Evolutionary conservation across 2,888 invertebrate species (phyloP).

Genomic region (Monoplex corrugatus): DNA sequence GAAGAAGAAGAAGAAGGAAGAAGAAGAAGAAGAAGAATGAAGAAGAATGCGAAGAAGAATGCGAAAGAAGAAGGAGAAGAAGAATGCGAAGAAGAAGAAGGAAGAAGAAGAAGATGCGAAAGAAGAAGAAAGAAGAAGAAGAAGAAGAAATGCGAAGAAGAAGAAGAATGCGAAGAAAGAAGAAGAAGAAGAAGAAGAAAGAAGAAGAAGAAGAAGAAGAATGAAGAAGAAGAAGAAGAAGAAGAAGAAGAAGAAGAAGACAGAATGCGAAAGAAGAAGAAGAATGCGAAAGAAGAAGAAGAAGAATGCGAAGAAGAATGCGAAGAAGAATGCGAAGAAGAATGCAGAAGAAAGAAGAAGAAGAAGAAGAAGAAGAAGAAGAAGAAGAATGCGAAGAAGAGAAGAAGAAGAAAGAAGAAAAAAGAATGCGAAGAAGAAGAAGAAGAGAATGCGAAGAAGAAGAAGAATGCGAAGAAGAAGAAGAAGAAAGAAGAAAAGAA

Average conservation of each 20-base stretch:
- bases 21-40: background rate
- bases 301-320: no score
- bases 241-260: background rate
- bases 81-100: background rate
- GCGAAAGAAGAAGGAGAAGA: background rate
- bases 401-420: no score
- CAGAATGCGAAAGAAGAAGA: no score
- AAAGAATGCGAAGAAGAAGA: no score
- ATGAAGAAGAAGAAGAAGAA: background rate
- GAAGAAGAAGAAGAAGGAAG: slow-evolving; percentile 6
- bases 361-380: no score
- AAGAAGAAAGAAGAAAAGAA: no score
- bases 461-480: no score
- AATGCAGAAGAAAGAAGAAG: no score
- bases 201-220: background rate
- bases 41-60: background rate
- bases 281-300: no score
- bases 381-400: no score
- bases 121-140: background rate
- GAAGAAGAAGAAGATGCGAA: slow-evolving; percentile 6
- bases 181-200: background rate
- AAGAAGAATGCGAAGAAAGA: background rate
- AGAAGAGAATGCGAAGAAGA: no score
- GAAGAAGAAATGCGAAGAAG: background rate
- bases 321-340: no score